Conservation (phyloP, 1,140 invertebrate species). For the Aradophagus sp. region DNA sequence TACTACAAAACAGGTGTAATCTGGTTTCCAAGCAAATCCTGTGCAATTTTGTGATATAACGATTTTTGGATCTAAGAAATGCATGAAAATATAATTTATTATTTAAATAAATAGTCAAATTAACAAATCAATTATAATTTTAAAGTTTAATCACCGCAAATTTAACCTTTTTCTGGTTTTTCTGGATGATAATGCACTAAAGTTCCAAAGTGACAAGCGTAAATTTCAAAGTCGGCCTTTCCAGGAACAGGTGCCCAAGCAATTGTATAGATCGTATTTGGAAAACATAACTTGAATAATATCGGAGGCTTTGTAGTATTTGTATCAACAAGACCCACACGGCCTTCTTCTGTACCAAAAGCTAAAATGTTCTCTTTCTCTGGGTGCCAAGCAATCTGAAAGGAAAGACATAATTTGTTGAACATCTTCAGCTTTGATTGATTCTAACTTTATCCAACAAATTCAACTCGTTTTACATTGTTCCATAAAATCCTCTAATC, state of each 20-base stretch:
- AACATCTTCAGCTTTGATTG: background rate
- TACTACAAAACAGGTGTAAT: slow-evolving; percentile 77
- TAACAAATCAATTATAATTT: background rate
- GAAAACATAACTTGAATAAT: slow-evolving; percentile 70
- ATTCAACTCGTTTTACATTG: too few species aligned
- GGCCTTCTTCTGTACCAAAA: slow-evolving; percentile 84
- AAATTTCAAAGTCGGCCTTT: slow-evolving; percentile 68
- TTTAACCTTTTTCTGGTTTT: slow-evolving; percentile 73
- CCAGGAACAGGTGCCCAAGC: slow-evolving; percentile 71
- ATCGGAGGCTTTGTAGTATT: slow-evolving; percentile 61
- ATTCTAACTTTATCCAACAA: too few species aligned
- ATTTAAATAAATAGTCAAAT: background rate
- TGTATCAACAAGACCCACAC: slow-evolving; percentile 77
- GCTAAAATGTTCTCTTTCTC: slow-evolving; percentile 82
- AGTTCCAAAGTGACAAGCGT: too few species aligned
- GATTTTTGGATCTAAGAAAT: slow-evolving; percentile 50
- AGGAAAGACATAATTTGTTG: background rate
- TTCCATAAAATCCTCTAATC: too few species aligned
- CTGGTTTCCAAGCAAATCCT: slow-evolving; percentile 80
- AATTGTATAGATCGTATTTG: slow-evolving; percentile 66
- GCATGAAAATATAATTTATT: slow-evolving; percentile 2
- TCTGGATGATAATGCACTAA: too few species aligned
- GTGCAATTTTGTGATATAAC: slow-evolving; percentile 68
- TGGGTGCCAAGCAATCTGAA: slow-evolving; percentile 84
- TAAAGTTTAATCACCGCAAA: background rate